Conservation (phyloP, 92 coral and sea anemone genomes). For the Blastomussa wellsi region DNA sequence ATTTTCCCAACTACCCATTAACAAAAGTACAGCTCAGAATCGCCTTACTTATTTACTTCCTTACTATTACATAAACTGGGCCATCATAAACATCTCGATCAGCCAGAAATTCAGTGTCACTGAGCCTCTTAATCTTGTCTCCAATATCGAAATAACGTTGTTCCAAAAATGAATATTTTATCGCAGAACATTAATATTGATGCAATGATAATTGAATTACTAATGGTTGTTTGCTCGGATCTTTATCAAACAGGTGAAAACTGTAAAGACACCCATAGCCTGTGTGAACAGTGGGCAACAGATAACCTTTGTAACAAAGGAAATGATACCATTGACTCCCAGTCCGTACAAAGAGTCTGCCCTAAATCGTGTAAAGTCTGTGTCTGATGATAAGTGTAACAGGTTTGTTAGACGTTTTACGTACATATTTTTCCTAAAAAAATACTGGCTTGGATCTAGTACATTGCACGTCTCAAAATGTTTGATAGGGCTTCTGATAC, state of each 20-base stretch:
- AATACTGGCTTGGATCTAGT: too few species aligned
- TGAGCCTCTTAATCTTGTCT: too few species aligned
- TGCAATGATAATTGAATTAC: not conserved
- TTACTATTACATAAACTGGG: too few species aligned
- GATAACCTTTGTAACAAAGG: constrained; percentile 66
- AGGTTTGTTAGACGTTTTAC: not conserved
- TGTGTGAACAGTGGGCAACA: constrained; percentile 67
- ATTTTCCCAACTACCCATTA: too few species aligned
- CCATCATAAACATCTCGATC: too few species aligned
- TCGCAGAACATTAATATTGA: not conserved
- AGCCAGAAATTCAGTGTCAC: too few species aligned
- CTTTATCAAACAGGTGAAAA: constrained; percentile 36
- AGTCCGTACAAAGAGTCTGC: constrained; percentile 83
- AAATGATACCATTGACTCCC: constrained; percentile 65
- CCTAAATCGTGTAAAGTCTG: constrained; percentile 76
- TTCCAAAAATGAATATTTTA: too few species aligned
- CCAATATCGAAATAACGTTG: not conserved
- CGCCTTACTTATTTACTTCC: too few species aligned
- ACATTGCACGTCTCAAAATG: too few species aligned
- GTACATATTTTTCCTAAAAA: too few species aligned
- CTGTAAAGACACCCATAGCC: constrained; percentile 70
- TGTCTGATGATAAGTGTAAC: not conserved
- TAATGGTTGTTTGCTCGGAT: not conserved
- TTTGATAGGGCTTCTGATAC: too few species aligned
- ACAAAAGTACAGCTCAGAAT: too few species aligned